Conservation (phyloP, 1,140 invertebrate species). For the Sweltsa coloradensis region DNA sequence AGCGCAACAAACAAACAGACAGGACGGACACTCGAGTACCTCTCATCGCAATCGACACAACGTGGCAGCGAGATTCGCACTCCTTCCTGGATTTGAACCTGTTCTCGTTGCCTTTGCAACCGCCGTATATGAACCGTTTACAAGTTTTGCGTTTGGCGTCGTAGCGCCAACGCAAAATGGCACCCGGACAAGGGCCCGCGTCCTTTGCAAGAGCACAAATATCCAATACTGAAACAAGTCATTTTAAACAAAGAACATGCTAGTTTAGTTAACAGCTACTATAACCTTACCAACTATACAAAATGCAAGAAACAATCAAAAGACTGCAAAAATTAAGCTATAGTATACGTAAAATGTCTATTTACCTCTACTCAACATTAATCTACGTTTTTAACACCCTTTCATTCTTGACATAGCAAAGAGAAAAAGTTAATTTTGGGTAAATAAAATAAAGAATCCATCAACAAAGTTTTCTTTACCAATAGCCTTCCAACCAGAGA, state of each 20-base stretch:
- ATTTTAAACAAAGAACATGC: slow-evolving; percentile 6
- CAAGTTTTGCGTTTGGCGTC: slow-evolving; percentile 38
- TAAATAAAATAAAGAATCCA: too few relatives aligned
- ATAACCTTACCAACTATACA: neutral
- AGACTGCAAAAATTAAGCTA: too few relatives aligned
- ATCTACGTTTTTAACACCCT: too few relatives aligned
- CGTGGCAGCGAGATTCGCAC: slow-evolving; percentile 40
- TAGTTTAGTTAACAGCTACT: too few relatives aligned
- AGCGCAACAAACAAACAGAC: too few relatives aligned
- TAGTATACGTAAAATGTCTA: too few relatives aligned
- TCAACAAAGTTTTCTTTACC: too few relatives aligned
- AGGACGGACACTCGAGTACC: slow-evolving; percentile 1
- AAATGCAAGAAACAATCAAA: too few relatives aligned
- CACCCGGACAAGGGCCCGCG: slow-evolving; percentile 39
- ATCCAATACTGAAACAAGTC: slow-evolving; percentile 28
- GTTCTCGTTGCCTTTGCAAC: slow-evolving; percentile 55
- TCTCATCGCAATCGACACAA: slow-evolving; percentile 25
- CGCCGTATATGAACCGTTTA: slow-evolving; percentile 45
- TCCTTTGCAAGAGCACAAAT: slow-evolving; percentile 40
- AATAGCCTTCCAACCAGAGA: too few relatives aligned
- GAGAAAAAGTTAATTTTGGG: too few relatives aligned
- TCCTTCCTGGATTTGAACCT: slow-evolving; percentile 42
- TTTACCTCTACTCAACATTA: too few relatives aligned
- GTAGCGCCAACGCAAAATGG: slow-evolving; percentile 44
- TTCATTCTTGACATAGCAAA: too few relatives aligned